Base-by-base conservation (phyloP, 2,113 vertebrate species). In the Ophthalmolycus amberensis region DNA sequence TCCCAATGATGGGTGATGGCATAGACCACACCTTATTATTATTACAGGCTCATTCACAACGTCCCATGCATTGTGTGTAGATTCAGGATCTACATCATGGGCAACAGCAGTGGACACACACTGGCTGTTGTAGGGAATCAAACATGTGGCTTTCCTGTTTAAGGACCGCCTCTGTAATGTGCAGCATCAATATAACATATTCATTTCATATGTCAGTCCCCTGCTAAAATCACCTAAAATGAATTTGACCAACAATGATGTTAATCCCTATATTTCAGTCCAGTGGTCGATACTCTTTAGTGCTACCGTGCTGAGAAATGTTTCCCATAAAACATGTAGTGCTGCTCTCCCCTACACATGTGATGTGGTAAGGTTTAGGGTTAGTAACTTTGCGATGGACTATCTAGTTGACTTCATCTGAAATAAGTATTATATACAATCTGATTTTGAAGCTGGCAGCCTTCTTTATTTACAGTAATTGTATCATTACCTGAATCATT, bases 1-100 rank as follows among this genome's bases (percentile, higher is more conserved):
- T 79, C 14, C 12, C 59, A 54, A 40, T 77, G 68, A 85, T 80
- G 58, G 80, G 38, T 32, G 25, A 73, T 85, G 75, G 68, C 74
- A 77, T 10, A 20, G 76, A 81, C 18, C 22, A 20, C 50, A 64
- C 54, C 50, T 64, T 72, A 37, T 32, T 67, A 67, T 89, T 15
- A 71, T 32, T 32, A 79, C n/a, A 78, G 2, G 79, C 38, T 62
- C 34, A 22, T 59, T 67, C 52, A 22, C 40, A 73, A 15, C 46
- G 25, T 58, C 62, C 71, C 67, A 44, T 42, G 69, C 10, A 50
- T 16, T 80, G 32, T 8, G 32, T 8, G 32, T 18, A 34, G 11
- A n/a, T 20, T 48, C 15, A 20, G 34, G 27, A 1, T 52, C 32
- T 20, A 22, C 16, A 50, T 15, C 9, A 37, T 40, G n/a, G 37